Percentiles rank a stretch among this genome's conserved stretches.
phyloP scores from a whole-genome alignment of 2,113 vertebrate genomes.

The Falcunculus frontatus region DNA sequence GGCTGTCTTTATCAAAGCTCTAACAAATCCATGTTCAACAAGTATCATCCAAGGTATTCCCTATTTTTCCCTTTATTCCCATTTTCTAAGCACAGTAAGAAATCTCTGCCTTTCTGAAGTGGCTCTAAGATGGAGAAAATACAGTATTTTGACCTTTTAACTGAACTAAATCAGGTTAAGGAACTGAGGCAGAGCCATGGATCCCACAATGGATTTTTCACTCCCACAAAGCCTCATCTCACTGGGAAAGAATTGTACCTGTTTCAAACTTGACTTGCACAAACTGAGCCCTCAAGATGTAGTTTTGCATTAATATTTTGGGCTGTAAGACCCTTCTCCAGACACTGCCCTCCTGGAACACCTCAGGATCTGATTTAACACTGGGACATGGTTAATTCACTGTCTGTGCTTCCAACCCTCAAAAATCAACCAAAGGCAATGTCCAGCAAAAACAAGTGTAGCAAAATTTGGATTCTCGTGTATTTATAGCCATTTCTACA shows the following conservation, averaged over 20 bases:
- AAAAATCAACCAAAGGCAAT: accelerated
- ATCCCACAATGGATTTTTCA: background rate
- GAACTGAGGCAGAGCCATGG: background rate
- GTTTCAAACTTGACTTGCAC: background rate
- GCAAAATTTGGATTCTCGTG: background rate
- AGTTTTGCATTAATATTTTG: background rate
- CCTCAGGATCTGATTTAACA: background rate
- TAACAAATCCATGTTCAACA: background rate
- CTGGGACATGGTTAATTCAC: background rate
- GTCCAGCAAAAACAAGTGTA: background rate
- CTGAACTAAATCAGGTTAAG: background rate
- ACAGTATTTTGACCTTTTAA: background rate
- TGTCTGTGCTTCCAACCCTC: background rate
- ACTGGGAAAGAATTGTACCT: background rate
- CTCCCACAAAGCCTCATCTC: background rate
- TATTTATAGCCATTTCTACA: background rate
- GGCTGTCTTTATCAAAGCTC: background rate
- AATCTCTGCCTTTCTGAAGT: background rate
- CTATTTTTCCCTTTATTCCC: background rate
- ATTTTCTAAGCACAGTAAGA: background rate
- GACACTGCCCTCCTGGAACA: background rate
- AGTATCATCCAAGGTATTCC: background rate
- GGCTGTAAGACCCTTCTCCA: background rate
- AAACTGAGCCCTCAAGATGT: background rate
- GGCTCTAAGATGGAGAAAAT: background rate